Conservation (phyloP, 2,797 vertebrate species). For the Gila robusta region DNA sequence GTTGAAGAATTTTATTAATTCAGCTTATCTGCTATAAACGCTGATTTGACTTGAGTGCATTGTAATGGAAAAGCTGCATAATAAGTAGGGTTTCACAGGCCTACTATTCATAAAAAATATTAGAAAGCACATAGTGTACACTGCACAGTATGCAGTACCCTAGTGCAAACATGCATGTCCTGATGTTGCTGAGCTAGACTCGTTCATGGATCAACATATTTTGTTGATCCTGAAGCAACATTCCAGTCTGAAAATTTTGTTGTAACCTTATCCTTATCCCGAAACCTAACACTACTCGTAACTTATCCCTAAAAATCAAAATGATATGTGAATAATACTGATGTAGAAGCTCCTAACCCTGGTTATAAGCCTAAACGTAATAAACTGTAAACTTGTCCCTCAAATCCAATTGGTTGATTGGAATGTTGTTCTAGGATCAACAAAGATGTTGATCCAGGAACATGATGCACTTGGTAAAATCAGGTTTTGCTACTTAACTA, state of each 20-base stretch:
- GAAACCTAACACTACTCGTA: not conserved
- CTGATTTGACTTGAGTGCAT: not conserved
- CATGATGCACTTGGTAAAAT: not conserved
- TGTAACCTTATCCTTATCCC: not conserved
- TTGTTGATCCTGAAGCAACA: not conserved
- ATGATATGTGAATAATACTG: not conserved
- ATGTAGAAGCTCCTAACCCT: not conserved
- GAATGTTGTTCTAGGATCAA: not conserved
- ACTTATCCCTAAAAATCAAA: not conserved
- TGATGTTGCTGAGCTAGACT: not conserved
- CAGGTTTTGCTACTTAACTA: not conserved
- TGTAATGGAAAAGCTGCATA: not conserved
- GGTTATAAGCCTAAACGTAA: not conserved
- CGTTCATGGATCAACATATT: not conserved
- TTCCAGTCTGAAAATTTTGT: not conserved
- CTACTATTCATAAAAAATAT: not conserved
- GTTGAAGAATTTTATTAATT: not conserved
- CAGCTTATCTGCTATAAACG: not conserved
- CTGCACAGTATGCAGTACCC: not conserved
- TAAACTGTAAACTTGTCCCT: not conserved
- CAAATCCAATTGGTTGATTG: not conserved
- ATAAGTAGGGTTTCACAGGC: not conserved
- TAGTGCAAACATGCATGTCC: not conserved
- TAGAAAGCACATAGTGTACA: not conserved
- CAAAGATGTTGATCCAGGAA: not conserved